Conservation (phyloP, 2,797 vertebrate genomes). For the Rhynchotus rufescens region DNA sequence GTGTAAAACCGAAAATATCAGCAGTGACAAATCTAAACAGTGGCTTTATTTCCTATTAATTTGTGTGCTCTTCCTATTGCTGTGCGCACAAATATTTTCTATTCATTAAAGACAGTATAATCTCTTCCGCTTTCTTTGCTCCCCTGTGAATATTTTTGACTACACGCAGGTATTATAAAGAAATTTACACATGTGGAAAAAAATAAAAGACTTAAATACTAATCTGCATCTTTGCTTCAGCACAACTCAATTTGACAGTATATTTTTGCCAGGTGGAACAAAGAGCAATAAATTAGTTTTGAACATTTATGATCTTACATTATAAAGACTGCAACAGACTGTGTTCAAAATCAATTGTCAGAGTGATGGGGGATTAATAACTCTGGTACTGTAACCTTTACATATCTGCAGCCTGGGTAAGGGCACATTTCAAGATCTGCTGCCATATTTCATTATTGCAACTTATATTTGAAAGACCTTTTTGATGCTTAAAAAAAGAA, state of each 20-base stretch:
- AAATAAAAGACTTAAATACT: constrained; percentile 40
- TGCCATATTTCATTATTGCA: constrained; percentile 75
- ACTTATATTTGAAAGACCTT: constrained; percentile 59
- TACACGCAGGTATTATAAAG: constrained; percentile 3
- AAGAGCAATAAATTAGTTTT: constrained; percentile 77
- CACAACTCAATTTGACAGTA: constrained; percentile 59
- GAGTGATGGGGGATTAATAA: constrained; percentile 79
- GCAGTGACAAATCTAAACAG: not conserved
- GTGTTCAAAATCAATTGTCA: constrained; percentile 78
- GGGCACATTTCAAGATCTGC: constrained; percentile 53
- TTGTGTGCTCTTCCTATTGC: not conserved
- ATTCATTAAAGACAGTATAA: not conserved
- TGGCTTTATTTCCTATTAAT: not conserved
- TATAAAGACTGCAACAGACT: constrained; percentile 73
- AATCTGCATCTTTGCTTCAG: constrained; percentile 38
- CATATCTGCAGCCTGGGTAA: constrained; percentile 42
- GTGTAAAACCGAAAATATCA: not conserved
- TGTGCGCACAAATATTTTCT: not conserved
- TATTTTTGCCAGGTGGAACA: constrained; percentile 72
- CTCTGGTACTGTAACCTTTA: constrained; percentile 70
- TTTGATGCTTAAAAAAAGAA: constrained; percentile 52
- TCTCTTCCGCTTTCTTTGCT: not conserved
- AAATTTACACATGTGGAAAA: constrained; percentile 29
- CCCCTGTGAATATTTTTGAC: not conserved
- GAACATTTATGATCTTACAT: constrained; percentile 76